Evolutionary conservation across 2,113 vertebrate genomes (phyloP), one percentile per base, ranked within the genome.

Genomic region (Rhadina sibilatrix): DNA sequence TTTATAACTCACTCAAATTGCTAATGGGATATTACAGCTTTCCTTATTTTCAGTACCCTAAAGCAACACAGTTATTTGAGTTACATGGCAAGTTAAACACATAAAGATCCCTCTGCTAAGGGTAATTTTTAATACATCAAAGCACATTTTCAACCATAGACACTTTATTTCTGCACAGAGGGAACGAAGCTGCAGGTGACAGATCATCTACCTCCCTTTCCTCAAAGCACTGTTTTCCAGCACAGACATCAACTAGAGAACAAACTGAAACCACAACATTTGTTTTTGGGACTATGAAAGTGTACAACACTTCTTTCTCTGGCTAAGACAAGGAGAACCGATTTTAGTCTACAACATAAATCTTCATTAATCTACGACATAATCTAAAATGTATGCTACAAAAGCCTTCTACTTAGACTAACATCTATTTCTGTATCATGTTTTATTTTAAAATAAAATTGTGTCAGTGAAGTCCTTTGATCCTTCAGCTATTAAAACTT

Each of bases 391-490:
- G 17, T 56, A 88, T 40, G 66, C 50, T 87, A 85, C 42, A 83
- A 79, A 95, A 85, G 21, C 24, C 60, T 88, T 90, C 65, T 57
- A 83, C 75, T 85, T 52, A 66, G 13, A 47, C 33, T 70, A 90
- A 92, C 75, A 40, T 90, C 93, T 93, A 91, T 68, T 75, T 56
- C 82, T 86, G 82, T 86, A 93, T 96, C 75, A 40, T 77, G 75
- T 94, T 97, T 93, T 96, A 95, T 93, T 95, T 89, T 64, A 52
- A 95, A 94, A 83, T 74, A 90, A 90, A 94, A 80, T 74, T 37
- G 40, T 93, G 61, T 83, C 84, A 94, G 21, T 31, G 38, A 91
- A 79, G 75, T 70, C 52, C 66, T 95, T 96, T 97, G 93, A 97
- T 93, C 93, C 54, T 91, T 84, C 64, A 92, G 78, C 81, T 88